These are phyloP conservation scores for Notolepis coatsorum DNA, from an alignment of 2,797 vertebrate species.

Conservation along the genomic window DNA sequence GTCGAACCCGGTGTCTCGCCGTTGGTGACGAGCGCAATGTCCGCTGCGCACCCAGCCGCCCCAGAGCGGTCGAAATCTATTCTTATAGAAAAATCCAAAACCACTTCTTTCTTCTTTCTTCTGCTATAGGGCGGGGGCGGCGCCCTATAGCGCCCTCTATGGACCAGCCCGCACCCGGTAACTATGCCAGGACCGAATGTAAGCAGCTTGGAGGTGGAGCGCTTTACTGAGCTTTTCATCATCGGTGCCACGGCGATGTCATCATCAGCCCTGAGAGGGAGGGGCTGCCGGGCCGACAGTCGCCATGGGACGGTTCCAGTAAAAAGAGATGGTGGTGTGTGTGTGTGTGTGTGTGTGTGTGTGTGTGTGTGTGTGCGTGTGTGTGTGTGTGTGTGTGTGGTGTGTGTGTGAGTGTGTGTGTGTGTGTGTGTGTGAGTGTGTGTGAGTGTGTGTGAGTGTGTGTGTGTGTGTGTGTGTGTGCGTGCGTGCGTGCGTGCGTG, in stretches of 20 bases:
- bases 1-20: too few species aligned
- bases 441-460: too few species aligned
- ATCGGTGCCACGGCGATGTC: slow-evolving; percentile 68
- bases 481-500: background rate
- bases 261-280: slow-evolving; percentile 58
- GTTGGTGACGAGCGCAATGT: too few species aligned
- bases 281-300: slow-evolving; percentile 57
- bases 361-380: background rate
- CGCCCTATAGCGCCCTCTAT: too few species aligned
- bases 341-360: slow-evolving; percentile 34
- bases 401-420: slow-evolving; percentile 21
- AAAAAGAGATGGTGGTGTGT: slow-evolving; percentile 59
- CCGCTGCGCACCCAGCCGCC: too few species aligned
- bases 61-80: too few species aligned
- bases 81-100: too few species aligned
- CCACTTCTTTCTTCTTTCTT: too few species aligned
- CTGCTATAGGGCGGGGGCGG: too few species aligned
- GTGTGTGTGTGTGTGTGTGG: slow-evolving; percentile 20
- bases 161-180: too few species aligned
- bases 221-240: slow-evolving; percentile 21
- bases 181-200: too few species aligned
- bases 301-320: slow-evolving; percentile 64
- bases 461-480: background rate
- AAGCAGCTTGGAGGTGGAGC: too few species aligned
- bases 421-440: background rate